phyloP scores from a whole-genome alignment of 1,140 invertebrate species.

The Drosophila repletoides region DNA sequence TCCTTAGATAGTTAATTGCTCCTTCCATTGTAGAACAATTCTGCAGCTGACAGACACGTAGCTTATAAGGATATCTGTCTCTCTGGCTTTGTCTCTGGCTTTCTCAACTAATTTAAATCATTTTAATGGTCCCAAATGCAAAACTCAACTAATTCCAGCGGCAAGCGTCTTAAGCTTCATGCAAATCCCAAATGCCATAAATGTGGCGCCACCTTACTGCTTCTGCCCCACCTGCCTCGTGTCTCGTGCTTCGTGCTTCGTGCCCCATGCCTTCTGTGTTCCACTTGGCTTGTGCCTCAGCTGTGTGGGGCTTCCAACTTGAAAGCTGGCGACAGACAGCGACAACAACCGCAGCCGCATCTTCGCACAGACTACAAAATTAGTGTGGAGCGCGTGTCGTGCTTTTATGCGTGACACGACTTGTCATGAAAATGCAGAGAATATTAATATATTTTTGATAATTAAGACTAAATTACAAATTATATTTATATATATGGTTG shows the following conservation, averaged over 20 bases:
- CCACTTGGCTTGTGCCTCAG: slow-evolving; percentile 18
- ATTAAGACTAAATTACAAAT: too few species aligned
- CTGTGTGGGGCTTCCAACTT: slow-evolving; percentile 17
- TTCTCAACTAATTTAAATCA: slow-evolving; percentile 67
- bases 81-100: neutral
- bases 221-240: too few species aligned
- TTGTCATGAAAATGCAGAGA: too few species aligned
- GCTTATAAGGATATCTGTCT: neutral
- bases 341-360: slow-evolving; percentile 49
- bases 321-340: slow-evolving; percentile 35
- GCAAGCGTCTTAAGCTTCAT: slow-evolving; percentile 47
- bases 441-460: too few species aligned
- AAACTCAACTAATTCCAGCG: slow-evolving; percentile 55
- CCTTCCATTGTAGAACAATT: too few species aligned
- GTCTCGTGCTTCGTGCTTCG: too few species aligned
- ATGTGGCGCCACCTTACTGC: slow-evolving; percentile 37
- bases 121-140: slow-evolving; percentile 53
- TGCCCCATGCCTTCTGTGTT: too few species aligned
- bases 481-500: too few species aligned
- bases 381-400: too few species aligned
- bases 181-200: slow-evolving; percentile 73
- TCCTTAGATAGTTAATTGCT: slow-evolving; percentile 1
- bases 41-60: neutral
- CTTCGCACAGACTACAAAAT: neutral
- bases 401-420: too few species aligned